These are phyloP conservation scores for Thunnus thynnus DNA, from an alignment of 2,113 vertebrate species.

Conservation along the genomic window DNA sequence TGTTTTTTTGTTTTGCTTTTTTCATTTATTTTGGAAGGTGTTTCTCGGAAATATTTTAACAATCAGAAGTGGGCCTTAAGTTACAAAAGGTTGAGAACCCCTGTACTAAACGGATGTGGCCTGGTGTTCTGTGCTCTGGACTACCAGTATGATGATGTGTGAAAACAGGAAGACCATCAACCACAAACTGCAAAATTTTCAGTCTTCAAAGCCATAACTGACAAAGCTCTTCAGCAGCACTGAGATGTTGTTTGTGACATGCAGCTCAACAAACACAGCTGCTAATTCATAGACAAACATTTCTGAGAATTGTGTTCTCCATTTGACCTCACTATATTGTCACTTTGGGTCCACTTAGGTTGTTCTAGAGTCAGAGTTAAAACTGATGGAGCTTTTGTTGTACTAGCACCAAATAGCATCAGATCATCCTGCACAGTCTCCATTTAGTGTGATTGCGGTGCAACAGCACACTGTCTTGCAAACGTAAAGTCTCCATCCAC, in stretches of 20 bases:
- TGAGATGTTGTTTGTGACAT: background rate
- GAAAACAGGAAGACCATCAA: slow-evolving; percentile 43
- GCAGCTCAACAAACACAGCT: background rate
- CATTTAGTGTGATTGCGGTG: background rate
- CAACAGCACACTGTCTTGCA: background rate
- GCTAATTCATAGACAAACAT: background rate
- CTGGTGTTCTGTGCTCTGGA: background rate
- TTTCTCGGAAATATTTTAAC: too few relatives aligned
- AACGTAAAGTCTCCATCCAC: too few relatives aligned
- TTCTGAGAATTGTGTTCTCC: background rate
- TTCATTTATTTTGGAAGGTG: background rate
- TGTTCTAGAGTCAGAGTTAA: background rate
- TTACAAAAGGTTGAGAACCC: too few relatives aligned
- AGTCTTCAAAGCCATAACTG: background rate
- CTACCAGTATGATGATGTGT: background rate
- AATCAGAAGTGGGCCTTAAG: too few relatives aligned
- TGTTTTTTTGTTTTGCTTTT: too few relatives aligned
- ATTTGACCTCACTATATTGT: background rate
- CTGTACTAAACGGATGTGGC: background rate
- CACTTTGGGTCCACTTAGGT: background rate
- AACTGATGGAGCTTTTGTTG: background rate
- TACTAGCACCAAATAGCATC: background rate
- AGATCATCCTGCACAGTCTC: background rate
- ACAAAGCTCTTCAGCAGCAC: background rate
- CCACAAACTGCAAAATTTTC: background rate